Base-by-base conservation (phyloP, 1,140 invertebrate genomes). In the Carcinoscorpius rotundicauda region DNA sequence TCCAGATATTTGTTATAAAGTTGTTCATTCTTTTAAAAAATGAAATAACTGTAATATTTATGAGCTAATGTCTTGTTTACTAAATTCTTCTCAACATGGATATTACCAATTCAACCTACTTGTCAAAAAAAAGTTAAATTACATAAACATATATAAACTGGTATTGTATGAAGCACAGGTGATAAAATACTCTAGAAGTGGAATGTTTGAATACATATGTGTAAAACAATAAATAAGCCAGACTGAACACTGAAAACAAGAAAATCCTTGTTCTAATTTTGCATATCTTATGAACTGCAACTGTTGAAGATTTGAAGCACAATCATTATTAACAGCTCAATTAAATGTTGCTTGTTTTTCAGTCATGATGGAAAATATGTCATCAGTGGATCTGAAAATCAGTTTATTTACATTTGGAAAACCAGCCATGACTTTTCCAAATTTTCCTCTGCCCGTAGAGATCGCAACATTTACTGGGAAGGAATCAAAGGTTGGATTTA, bases 381-480 rank as follows among this genome's bases (percentile, higher is more conserved):
- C 55, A 86, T 98, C 0, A 94, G 93, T 75, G 97, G 97, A 0
- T 98, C 94, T 4, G 96, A 99, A 77, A 98, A 99, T 81, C 89
- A 95, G 73, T 97, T 91, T 76, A 91, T 98, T 69, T 98, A 97
- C 73, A 88, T 98, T 58, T 98, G 94, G 95, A 93, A 80, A 71
- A 97, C 93, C 0, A 88, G 93, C 75, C 92, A 97, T 72, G 94
- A 98, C 74, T 95, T 94, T 74, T 88, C 92, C 3, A 96, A 97
- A 77, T 93, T 97, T 73, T 88, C 91, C 49, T 96, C 93, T 10
- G 93, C 94, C 0, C 77, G 96, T 65, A 80, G 95, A 65, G 95
- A 99, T 78, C 79, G 96, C 10, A 99, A 98, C 76, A 89, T 93
- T 74, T 97, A 92, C 76, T 99, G 94, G 93, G 96, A 99, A 78